Percentiles rank a stretch among this genome's conserved stretches.
phyloP scores from a whole-genome alignment of 1,140 invertebrate species.

The Bombus waltoni region DNA sequence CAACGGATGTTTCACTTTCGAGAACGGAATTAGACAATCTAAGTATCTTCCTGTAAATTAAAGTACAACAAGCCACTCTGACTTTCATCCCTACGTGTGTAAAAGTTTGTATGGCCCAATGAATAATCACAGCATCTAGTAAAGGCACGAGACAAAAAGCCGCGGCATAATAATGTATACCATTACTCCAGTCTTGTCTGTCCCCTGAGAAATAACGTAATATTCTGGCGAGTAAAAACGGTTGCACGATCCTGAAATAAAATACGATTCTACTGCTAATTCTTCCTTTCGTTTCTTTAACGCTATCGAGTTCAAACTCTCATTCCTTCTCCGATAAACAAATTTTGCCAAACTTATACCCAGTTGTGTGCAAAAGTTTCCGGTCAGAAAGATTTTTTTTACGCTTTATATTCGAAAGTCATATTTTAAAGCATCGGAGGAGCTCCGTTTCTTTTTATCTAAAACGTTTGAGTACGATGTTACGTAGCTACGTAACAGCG shows the following conservation, averaged over 20 bases:
- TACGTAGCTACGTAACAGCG: too few species aligned
- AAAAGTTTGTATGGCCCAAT: slow-evolving; percentile 91
- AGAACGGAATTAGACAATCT: slow-evolving; percentile 67
- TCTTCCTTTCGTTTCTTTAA: neutral
- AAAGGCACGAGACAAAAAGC: slow-evolving; percentile 88
- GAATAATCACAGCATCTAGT: slow-evolving; percentile 88
- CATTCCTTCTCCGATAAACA: neutral
- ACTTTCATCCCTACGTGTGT: slow-evolving; percentile 91
- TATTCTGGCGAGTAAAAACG: slow-evolving; percentile 88
- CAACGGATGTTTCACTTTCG: slow-evolving; percentile 74
- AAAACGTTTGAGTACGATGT: too few species aligned
- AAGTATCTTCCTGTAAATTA: slow-evolving; percentile 91
- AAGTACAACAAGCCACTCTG: slow-evolving; percentile 89
- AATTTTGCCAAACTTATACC: neutral
- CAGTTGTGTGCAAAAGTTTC: too few species aligned
- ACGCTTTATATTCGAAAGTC: too few species aligned
- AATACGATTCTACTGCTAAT: slow-evolving; percentile 27
- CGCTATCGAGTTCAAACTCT: neutral
- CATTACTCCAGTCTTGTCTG: slow-evolving; percentile 77
- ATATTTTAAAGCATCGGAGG: too few species aligned
- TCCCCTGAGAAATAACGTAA: slow-evolving; percentile 87
- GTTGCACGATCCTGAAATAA: slow-evolving; percentile 87
- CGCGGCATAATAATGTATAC: slow-evolving; percentile 87
- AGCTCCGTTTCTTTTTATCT: too few species aligned
- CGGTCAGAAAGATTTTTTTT: too few species aligned